A percentile compares a stretch with the other conserved stretches of the same genome.
Conservation (phyloP, 2,797 vertebrate genomes). For the Crax fasciolata region DNA sequence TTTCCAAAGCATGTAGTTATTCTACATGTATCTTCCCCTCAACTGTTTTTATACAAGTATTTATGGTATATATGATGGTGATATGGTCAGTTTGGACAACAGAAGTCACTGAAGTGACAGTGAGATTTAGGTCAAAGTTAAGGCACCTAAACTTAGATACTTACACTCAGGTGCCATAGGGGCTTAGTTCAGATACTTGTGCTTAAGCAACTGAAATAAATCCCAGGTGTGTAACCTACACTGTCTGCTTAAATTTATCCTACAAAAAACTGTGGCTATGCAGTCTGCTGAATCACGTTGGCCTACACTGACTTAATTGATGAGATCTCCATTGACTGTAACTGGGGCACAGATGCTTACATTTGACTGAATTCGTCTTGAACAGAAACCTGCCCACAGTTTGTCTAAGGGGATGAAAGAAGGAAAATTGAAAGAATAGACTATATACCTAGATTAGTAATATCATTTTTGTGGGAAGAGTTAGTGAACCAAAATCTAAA, state of each 20-base stretch:
- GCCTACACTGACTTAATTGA: neutral
- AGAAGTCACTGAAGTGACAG: neutral
- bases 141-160: neutral
- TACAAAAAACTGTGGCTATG: neutral
- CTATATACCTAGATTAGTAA: neutral
- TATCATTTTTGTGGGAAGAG: neutral
- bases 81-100: neutral
- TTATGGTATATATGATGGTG: neutral
- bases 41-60: no score
- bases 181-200: neutral
- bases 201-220: neutral
- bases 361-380: neutral
- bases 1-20: neutral
- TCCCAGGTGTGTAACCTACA: neutral
- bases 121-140: neutral
- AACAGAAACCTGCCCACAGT: neutral
- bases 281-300: neutral
- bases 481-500: neutral
- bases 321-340: neutral
- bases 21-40: neutral
- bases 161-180: neutral
- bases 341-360: neutral
- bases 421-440: neutral
- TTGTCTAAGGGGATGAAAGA: neutral
- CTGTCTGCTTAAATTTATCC: neutral